Conservation (phyloP, 2,888 invertebrate genomes). For the Coelinius sp. region DNA sequence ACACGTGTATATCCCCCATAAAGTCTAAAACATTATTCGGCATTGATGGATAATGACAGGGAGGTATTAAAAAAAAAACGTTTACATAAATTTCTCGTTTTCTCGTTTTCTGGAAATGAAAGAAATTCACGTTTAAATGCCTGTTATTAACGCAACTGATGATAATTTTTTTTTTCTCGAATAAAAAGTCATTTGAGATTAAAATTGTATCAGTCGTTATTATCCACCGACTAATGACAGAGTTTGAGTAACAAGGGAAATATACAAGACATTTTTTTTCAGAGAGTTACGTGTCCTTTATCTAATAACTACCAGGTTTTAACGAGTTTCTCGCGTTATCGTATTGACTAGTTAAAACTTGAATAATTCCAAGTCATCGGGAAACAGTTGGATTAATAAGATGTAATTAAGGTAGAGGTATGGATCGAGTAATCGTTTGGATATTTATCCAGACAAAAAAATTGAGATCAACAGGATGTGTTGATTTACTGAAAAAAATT, state of each 20-base stretch:
- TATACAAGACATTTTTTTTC: neutral
- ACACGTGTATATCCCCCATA: neutral
- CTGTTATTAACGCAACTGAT: slow-evolving; percentile 28
- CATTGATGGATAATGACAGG: slow-evolving; percentile 32
- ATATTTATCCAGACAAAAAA: slow-evolving; percentile 18
- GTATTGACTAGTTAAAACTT: slow-evolving; percentile 38
- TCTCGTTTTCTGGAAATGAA: slow-evolving; percentile 32
- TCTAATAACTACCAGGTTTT: slow-evolving; percentile 45
- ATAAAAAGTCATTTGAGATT: slow-evolving; percentile 25
- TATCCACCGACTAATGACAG: slow-evolving; percentile 10
- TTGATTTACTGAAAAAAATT: neutral
- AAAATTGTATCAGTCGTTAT: slow-evolving; percentile 21
- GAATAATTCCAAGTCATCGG: slow-evolving; percentile 23
- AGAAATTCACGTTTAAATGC: neutral
- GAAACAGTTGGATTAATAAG: slow-evolving; percentile 42
- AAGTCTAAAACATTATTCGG: slow-evolving; percentile 7
- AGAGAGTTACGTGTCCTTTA: slow-evolving; percentile 40
- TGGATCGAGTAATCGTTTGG: slow-evolving; percentile 20
- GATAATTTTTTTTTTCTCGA: slow-evolving; percentile 5
- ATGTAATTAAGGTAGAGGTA: slow-evolving; percentile 35
- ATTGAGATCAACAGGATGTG: neutral
- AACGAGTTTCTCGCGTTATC: slow-evolving; percentile 45
- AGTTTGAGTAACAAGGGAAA: neutral
- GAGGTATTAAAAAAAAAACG: slow-evolving; percentile 20
- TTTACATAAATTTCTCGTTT: slow-evolving; percentile 23